Conservation (phyloP, 2,797 vertebrate genomes). For the Bradypodion ventrale region DNA sequence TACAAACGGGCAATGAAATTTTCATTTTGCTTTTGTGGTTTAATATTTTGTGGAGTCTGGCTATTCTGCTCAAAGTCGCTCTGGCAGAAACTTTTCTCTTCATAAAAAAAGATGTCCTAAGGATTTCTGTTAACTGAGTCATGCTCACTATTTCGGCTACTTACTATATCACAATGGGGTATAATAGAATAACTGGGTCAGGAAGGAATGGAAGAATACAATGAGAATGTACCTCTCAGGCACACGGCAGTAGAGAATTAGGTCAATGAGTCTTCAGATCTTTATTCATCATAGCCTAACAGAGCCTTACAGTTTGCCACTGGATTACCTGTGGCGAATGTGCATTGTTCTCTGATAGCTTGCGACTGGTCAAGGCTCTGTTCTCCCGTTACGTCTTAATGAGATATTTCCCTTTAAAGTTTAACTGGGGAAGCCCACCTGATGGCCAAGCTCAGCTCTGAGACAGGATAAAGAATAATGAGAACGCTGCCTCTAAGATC, state of each 20-base stretch:
- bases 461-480: neutral
- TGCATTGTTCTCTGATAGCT: neutral
- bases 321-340: neutral
- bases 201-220: neutral
- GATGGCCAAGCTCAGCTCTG: neutral
- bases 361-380: neutral
- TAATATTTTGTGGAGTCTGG: neutral
- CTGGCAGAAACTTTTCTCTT: slow-evolving; percentile 9
- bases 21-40: neutral
- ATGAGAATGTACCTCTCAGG: neutral
- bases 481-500: neutral
- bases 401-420: neutral
- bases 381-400: neutral
- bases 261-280: neutral
- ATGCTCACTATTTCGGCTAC: neutral
- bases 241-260: neutral
- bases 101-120: neutral
- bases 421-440: neutral
- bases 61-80: neutral
- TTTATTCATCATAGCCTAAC: neutral
- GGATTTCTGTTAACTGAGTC: neutral
- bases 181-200: neutral
- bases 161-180: too few species aligned
- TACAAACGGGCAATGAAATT: neutral
- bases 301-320: neutral